Evolutionary conservation across 2,888 invertebrate genomes (phyloP).

Genomic region (Athalia circularis): DNA sequence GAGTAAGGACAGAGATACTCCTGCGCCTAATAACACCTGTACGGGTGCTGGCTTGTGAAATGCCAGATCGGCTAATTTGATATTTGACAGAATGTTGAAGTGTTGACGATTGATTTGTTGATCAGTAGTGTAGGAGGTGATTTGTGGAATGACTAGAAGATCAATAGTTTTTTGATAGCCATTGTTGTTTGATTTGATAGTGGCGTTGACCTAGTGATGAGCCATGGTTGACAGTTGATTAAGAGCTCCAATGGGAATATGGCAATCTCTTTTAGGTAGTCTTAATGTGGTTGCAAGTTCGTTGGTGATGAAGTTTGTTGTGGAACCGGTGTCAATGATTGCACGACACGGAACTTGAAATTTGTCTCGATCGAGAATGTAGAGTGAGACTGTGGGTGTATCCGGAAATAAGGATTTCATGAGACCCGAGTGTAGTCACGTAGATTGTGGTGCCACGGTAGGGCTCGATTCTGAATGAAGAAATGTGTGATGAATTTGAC

Average conservation of each 20-base stretch:
- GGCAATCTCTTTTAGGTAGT: conserved; percentile 8
- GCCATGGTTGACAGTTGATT: conserved; percentile 23
- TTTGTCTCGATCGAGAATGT: conserved; percentile 6
- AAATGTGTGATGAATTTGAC: conserved; percentile 10
- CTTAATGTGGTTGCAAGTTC: not conserved
- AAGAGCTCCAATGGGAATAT: conserved; percentile 12
- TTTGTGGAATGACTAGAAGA: not conserved
- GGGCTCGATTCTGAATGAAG: not conserved
- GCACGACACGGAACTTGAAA: conserved; percentile 17
- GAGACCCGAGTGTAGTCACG: conserved; percentile 18
- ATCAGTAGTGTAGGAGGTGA: not conserved
- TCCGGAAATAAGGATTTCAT: not conserved
- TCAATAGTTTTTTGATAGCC: not conserved
- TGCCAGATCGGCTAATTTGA: conserved; percentile 46
- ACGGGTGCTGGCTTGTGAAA: conserved; percentile 48
- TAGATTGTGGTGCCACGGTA: not conserved
- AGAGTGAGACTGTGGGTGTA: not conserved
- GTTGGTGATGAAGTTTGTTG: conserved; percentile 31
- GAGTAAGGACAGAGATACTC: conserved; percentile 23
- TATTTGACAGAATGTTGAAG: conserved; percentile 10
- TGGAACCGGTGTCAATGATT: conserved; percentile 30
- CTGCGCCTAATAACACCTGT: conserved; percentile 46
- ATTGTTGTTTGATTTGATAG: conserved; percentile 7
- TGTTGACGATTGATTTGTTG: conserved; percentile 13
- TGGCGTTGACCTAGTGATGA: not conserved